Conservation (phyloP, 2,888 invertebrate species). For the Hermodice carunculata region DNA sequence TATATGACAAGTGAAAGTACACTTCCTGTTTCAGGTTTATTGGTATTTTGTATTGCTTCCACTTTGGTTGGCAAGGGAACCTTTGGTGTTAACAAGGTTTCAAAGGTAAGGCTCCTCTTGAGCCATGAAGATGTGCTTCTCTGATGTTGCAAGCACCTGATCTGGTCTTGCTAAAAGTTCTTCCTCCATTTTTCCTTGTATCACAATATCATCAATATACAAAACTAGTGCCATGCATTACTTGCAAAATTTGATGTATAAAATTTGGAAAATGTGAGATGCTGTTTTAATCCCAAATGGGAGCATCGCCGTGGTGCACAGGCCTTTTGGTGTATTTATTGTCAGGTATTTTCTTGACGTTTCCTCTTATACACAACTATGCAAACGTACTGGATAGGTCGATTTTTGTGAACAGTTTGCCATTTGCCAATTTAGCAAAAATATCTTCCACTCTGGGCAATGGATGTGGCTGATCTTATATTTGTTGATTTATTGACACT, state of each 20-base stretch:
- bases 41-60: not conserved
- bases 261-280: not conserved
- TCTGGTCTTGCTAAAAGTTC: not conserved
- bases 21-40: not conserved
- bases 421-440: not conserved
- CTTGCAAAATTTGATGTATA: not conserved
- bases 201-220: not conserved
- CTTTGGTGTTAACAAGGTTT: not conserved
- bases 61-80: not conserved
- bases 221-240: not conserved
- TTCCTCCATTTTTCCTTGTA: too few relatives aligned
- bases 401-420: not conserved
- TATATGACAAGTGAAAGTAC: conserved; percentile 1
- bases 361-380: not conserved
- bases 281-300: not conserved
- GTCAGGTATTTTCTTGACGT: not conserved
- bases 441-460: not conserved
- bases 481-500: not conserved
- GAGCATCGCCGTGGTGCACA: not conserved
- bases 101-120: not conserved
- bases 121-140: not conserved
- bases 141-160: not conserved
- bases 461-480: not conserved
- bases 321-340: conserved; percentile 1
- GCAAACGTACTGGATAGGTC: not conserved